Conservation (phyloP, 2,888 invertebrate genomes). For the Melinaea menophilus region DNA sequence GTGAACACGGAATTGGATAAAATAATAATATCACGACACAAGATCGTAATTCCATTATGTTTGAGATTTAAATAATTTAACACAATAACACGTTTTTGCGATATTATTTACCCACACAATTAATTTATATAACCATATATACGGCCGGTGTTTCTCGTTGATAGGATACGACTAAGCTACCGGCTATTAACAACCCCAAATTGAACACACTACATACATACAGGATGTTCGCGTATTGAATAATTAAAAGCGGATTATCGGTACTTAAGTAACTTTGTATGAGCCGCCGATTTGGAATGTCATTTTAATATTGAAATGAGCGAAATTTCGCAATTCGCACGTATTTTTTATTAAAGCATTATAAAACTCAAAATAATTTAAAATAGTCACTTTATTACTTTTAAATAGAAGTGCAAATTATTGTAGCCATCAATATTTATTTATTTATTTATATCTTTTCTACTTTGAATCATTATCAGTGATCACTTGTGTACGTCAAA, state of each 20-base stretch:
- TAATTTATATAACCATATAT: slow-evolving; percentile 8
- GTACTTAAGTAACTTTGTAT: slow-evolving; percentile 27
- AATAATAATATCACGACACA: slow-evolving; percentile 12
- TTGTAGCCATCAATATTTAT: too few species aligned
- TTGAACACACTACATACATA: too few species aligned
- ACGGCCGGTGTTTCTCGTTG: slow-evolving; percentile 26
- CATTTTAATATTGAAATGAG: neutral
- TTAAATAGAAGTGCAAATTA: too few species aligned
- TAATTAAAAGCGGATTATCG: too few species aligned
- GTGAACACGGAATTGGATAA: neutral
- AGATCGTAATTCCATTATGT: slow-evolving; percentile 16
- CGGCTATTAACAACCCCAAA: too few species aligned
- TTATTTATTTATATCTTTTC: too few species aligned
- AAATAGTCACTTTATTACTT: too few species aligned
- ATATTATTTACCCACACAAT: slow-evolving; percentile 25
- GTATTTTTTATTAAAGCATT: too few species aligned
- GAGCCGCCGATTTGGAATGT: slow-evolving; percentile 9
- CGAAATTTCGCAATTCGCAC: neutral
- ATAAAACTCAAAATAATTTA: too few species aligned
- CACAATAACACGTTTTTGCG: slow-evolving; percentile 22
- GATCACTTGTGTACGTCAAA: too few species aligned
- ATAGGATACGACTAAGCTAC: neutral
- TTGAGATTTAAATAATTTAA: slow-evolving; percentile 11
- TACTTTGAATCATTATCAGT: too few species aligned
- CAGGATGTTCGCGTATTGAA: too few species aligned